Evolutionary conservation across 1,140 invertebrate genomes (phyloP).

Genomic region (Psilanteris sp.): DNA sequence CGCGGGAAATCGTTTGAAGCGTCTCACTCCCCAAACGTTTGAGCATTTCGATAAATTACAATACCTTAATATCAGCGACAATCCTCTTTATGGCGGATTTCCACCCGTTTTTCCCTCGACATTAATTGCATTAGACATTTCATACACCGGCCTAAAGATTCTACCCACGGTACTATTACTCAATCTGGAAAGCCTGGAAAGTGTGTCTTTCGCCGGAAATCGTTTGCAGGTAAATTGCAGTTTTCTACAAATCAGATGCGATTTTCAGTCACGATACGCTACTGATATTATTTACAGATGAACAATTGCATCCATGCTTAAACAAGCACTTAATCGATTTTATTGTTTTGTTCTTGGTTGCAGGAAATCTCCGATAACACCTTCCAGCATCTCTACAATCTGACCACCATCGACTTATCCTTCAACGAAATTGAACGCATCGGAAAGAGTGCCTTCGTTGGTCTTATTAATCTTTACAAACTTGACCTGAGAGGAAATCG

Average conservation of each 20-base stretch:
- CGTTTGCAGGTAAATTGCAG: slow-evolving; percentile 83
- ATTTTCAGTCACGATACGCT: slow-evolving; percentile 19
- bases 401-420: slow-evolving; percentile 86
- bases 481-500: slow-evolving; percentile 89
- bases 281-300: slow-evolving; percentile 14
- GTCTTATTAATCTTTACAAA: slow-evolving; percentile 85
- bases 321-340: slow-evolving; percentile 19
- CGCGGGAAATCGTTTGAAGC: slow-evolving; percentile 88
- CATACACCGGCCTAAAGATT: slow-evolving; percentile 85
- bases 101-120: slow-evolving; percentile 76
- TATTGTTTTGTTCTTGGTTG: slow-evolving; percentile 67
- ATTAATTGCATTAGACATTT: slow-evolving; percentile 86
- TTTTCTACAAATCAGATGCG: slow-evolving; percentile 25
- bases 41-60: slow-evolving; percentile 84
- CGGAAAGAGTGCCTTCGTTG: slow-evolving; percentile 86
- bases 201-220: slow-evolving; percentile 85
- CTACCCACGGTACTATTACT: slow-evolving; percentile 86
- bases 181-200: slow-evolving; percentile 83
- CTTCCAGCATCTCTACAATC: slow-evolving; percentile 86
- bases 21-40: slow-evolving; percentile 85
- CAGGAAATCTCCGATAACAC: slow-evolving; percentile 86
- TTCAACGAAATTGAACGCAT: slow-evolving; percentile 89
- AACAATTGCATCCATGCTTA: slow-evolving; percentile 9
- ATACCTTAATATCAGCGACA: slow-evolving; percentile 89
- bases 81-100: slow-evolving; percentile 82